These are phyloP conservation scores for Phragmatobia fuliginosa DNA, from an alignment of 2,888 invertebrate species.

Conservation along the genomic window DNA sequence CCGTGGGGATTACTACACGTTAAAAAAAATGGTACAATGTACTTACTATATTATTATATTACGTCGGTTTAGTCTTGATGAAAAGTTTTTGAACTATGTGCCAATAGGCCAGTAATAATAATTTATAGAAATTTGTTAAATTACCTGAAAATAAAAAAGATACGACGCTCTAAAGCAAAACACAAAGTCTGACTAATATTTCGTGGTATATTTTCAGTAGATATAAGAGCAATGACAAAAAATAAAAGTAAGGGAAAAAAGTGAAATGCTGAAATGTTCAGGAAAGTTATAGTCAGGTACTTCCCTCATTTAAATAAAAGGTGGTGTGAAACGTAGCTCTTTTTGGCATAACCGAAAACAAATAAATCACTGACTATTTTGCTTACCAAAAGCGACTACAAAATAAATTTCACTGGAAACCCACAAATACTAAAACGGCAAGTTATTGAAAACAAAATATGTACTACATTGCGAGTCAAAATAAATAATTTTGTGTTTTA, in stretches of 20 bases:
- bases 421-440: constrained; percentile 10
- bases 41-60: too few relatives aligned
- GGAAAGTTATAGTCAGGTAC: constrained; percentile 40
- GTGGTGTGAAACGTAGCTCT: constrained; percentile 44
- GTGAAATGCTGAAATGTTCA: constrained; percentile 25
- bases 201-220: constrained; percentile 31
- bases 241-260: constrained; percentile 49
- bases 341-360: constrained; percentile 49
- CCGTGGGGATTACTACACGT: too few relatives aligned
- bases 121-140: too few relatives aligned
- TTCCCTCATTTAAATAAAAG: constrained; percentile 51
- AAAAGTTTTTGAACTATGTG: too few relatives aligned
- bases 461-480: constrained; percentile 1
- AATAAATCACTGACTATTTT: constrained; percentile 43
- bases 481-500: constrained; percentile 23
- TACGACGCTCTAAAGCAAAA: constrained; percentile 32
- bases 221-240: constrained; percentile 45
- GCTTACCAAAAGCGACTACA: constrained; percentile 15
- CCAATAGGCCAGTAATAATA: too few relatives aligned
- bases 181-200: constrained; percentile 19
- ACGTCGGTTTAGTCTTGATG: too few relatives aligned
- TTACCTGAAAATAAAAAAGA: constrained; percentile 13
- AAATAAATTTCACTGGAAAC: constrained; percentile 17
- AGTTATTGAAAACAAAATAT: constrained; percentile 12
- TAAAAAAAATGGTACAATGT: too few relatives aligned